These are phyloP conservation scores for Pollimyrus isidori DNA, from an alignment of 2,113 vertebrate genomes.

Conservation along the genomic window DNA sequence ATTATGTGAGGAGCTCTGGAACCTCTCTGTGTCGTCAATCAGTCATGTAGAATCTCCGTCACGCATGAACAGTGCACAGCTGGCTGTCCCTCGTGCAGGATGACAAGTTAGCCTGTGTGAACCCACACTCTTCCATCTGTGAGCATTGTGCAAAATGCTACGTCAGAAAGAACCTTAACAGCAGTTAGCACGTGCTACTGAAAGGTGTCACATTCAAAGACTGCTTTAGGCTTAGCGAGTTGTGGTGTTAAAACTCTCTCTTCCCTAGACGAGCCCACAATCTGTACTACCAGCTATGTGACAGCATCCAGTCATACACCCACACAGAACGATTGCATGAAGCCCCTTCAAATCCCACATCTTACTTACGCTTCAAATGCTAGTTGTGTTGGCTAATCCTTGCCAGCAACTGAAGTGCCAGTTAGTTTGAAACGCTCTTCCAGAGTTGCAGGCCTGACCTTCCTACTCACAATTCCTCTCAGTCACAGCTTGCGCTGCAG, in stretches of 20 bases:
- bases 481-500: not conserved
- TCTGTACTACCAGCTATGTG: not conserved
- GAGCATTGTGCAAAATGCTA: not conserved
- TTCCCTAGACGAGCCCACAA: not conserved
- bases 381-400: not conserved
- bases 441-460: not conserved
- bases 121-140: not conserved
- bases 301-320: not conserved
- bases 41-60: not conserved
- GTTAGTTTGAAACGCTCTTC: not conserved
- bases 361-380: not conserved
- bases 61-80: not conserved
- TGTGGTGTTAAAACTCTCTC: not conserved
- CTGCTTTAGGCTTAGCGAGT: not conserved
- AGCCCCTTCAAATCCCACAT: not conserved
- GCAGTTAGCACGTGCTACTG: not conserved
- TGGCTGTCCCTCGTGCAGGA: not conserved
- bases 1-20: not conserved
- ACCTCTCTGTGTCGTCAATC: not conserved
- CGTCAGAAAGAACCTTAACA: not conserved
- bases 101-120: not conserved
- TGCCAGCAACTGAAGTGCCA: not conserved
- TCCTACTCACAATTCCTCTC: not conserved
- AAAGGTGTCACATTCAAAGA: not conserved
- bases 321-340: not conserved